Evolutionary conservation across 2,888 invertebrate genomes (phyloP).

Genomic region (Glyphotaelius pellucidus): DNA sequence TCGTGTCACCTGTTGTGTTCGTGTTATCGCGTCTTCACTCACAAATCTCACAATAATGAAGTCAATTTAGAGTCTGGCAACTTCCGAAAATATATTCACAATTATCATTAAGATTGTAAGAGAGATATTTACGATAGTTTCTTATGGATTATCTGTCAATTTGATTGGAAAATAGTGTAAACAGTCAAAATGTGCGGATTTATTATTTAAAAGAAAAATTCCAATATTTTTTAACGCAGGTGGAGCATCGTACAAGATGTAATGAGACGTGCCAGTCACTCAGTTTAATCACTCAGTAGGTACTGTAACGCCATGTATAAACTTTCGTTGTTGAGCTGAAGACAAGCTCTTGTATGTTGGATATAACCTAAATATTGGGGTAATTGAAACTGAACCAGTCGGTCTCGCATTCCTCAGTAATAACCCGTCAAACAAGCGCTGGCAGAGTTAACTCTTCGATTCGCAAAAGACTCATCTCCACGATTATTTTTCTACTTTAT

Average conservation of each 20-base stretch:
- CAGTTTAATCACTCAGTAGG: background rate
- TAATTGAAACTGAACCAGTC: background rate
- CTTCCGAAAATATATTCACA: slow-evolving; percentile 41
- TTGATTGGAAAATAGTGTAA: background rate
- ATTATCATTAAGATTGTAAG: slow-evolving; percentile 28
- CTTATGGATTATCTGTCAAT: background rate
- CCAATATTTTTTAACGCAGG: background rate
- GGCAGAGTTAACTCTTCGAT: background rate
- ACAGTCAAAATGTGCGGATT: background rate
- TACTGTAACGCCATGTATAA: background rate
- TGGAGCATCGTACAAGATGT: background rate
- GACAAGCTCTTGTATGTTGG: background rate
- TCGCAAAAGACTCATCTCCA: background rate
- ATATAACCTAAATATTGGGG: background rate
- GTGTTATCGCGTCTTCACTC: slow-evolving; percentile 16
- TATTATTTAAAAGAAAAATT: background rate
- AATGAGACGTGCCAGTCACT: too few relatives aligned
- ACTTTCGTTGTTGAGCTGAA: background rate
- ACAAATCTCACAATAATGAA: slow-evolving; percentile 23
- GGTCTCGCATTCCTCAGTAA: background rate
- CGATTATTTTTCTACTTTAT: background rate
- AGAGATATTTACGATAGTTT: background rate
- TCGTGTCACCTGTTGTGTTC: slow-evolving; percentile 31
- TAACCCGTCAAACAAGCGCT: background rate
- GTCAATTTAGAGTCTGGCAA: slow-evolving; percentile 30